phyloP scores from a whole-genome alignment of 2,888 invertebrate genomes.

The Spodoptera picta region DNA sequence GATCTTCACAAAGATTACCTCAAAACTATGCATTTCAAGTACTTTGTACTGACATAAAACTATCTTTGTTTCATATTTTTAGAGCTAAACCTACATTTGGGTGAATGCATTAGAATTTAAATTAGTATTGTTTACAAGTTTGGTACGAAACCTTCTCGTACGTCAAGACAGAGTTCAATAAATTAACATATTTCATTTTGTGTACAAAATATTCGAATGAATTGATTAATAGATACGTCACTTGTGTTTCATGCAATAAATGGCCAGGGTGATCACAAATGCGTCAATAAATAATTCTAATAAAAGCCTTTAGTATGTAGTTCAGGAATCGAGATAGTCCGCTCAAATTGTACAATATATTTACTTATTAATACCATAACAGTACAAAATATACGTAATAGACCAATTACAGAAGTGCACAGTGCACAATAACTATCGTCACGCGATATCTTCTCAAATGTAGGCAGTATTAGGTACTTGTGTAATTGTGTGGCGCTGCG shows the following conservation, averaged over 20 bases:
- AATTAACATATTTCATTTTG: too few relatives aligned
- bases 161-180: neutral
- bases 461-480: constrained; percentile 4
- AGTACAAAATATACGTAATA: neutral
- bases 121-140: constrained; percentile 12
- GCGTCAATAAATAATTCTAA: too few relatives aligned
- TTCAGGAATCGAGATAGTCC: too few relatives aligned
- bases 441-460: constrained; percentile 3
- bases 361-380: too few relatives aligned
- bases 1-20: constrained; percentile 31
- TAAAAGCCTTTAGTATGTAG: too few relatives aligned
- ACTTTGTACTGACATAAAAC: constrained; percentile 15
- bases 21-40: constrained; percentile 20
- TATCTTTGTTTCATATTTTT: constrained; percentile 11
- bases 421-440: neutral
- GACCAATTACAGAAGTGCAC: neutral
- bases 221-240: too few relatives aligned
- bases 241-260: too few relatives aligned
- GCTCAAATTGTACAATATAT: too few relatives aligned
- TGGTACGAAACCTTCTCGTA: neutral
- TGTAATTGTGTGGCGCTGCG: constrained; percentile 26
- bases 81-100: constrained; percentile 15
- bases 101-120: constrained; percentile 18
- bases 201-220: too few relatives aligned
- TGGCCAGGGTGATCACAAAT: too few relatives aligned